Conservation (phyloP, 2,113 vertebrate species). For the Harpagus bidentatus region DNA sequence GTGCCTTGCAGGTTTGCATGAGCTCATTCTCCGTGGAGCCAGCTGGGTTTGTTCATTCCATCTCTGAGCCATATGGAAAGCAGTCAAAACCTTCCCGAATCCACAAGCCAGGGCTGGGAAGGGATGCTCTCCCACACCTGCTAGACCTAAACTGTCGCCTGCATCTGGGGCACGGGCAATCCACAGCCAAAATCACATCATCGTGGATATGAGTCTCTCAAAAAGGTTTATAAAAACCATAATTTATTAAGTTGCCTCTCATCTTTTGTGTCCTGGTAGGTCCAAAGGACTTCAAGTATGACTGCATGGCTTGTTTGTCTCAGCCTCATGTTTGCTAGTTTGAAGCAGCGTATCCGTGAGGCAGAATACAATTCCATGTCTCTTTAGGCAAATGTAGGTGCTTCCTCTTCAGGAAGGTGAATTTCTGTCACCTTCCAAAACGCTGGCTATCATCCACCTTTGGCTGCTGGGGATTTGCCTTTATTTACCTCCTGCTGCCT, state of each 20-base stretch:
- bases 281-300: background rate
- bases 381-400: background rate
- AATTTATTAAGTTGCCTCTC: background rate
- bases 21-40: background rate
- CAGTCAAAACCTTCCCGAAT: background rate
- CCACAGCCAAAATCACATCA: background rate
- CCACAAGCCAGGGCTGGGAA: background rate
- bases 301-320: background rate
- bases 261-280: background rate
- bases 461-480: background rate
- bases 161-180: background rate
- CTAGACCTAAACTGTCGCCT: background rate
- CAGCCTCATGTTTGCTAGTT: background rate
- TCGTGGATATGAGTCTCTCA: background rate
- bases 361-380: background rate
- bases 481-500: background rate
- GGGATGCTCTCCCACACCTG: background rate
- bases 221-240: background rate
- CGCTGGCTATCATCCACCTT: fast-evolving
- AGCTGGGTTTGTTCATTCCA: background rate
- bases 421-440: background rate
- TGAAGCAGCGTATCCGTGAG: background rate
- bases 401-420: background rate
- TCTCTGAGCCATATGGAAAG: background rate
- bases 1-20: background rate